phyloP scores from a whole-genome alignment of 2,888 invertebrate species.

The Morpho deidamia region DNA sequence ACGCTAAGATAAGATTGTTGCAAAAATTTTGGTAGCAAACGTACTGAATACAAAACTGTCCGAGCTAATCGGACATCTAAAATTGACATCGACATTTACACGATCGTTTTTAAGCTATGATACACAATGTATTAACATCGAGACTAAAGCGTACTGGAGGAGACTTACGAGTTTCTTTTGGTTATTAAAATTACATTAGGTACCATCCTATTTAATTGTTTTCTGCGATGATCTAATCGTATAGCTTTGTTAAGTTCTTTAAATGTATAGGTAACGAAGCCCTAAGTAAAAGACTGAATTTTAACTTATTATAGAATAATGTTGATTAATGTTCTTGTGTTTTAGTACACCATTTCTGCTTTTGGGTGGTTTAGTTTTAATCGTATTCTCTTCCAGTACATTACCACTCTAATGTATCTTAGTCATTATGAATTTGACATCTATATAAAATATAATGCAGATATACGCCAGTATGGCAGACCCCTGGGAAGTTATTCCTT shows the following conservation, averaged over 20 bases:
- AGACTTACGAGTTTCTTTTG: background rate
- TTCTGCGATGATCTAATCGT: no score
- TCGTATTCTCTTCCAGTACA: background rate
- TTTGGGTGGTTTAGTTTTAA: no score
- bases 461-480: constrained; percentile 25
- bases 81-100: constrained; percentile 77
- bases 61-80: constrained; percentile 58
- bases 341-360: no score
- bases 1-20: constrained; percentile 33
- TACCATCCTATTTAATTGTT: no score
- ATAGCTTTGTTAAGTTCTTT: no score
- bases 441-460: constrained; percentile 66
- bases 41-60: constrained; percentile 52
- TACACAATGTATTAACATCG: constrained; percentile 48
- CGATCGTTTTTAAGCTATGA: constrained; percentile 66
- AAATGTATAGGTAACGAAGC: no score
- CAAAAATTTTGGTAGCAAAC: constrained; percentile 72
- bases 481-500: background rate
- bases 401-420: constrained; percentile 4
- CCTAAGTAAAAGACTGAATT: no score
- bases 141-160: background rate
- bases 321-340: no score
- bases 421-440: constrained; percentile 61
- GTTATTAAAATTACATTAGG: no score
- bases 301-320: no score